Conservation (phyloP, 2,113 vertebrate genomes). For the Pygoscelis adeliae region DNA sequence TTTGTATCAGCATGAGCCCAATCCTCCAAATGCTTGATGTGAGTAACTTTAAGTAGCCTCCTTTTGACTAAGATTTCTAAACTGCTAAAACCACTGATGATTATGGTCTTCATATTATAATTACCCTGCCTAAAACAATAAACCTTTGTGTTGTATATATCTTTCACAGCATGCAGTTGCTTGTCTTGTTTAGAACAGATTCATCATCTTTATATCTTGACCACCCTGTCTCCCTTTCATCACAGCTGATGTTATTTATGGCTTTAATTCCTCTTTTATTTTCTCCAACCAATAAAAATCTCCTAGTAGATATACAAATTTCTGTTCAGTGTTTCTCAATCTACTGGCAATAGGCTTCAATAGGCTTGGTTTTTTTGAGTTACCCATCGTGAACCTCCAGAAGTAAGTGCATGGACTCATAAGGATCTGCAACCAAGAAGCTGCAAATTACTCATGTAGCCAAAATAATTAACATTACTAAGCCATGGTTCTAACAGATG, state of each 20-base stretch:
- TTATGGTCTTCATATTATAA: conserved; percentile 35
- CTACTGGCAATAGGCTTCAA: neutral
- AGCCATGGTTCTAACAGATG: neutral
- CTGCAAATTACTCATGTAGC: neutral
- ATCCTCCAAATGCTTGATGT: conserved; percentile 40
- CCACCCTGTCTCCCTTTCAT: neutral
- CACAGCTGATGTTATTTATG: conserved; percentile 34
- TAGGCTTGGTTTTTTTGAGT: neutral
- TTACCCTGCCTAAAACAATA: conserved; percentile 37
- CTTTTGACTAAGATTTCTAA: conserved; percentile 31
- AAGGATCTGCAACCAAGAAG: conserved; percentile 1
- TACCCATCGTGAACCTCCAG: neutral
- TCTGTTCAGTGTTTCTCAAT: neutral
- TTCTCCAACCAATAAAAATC: conserved; percentile 25
- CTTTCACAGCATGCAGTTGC: conserved; percentile 44
- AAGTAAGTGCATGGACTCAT: neutral
- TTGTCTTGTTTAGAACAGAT: conserved; percentile 41
- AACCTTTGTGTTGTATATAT: conserved; percentile 28
- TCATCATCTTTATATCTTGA: conserved; percentile 21
- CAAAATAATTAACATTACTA: conserved; percentile 54
- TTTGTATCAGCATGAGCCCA: conserved; percentile 37
- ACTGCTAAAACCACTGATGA: conserved; percentile 7
- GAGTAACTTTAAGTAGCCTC: conserved; percentile 26
- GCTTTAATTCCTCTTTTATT: conserved; percentile 30
- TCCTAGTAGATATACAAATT: neutral